phyloP scores from a whole-genome alignment of 2,888 invertebrate genomes.

The Eilema caniola region DNA sequence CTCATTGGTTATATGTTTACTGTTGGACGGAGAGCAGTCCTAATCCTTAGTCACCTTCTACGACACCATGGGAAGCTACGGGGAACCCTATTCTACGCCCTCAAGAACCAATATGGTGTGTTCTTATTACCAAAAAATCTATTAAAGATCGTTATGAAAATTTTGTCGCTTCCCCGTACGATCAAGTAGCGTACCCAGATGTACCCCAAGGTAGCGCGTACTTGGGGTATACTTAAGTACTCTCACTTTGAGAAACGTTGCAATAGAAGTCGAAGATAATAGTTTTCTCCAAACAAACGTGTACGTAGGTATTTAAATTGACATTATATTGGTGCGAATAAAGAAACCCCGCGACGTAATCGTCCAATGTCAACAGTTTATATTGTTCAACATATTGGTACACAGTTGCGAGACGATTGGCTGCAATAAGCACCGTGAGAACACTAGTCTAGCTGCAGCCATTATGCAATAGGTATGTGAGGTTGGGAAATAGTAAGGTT shows the following conservation, averaged over 20 bases:
- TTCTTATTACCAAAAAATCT: neutral
- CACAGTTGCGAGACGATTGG: conserved; percentile 8
- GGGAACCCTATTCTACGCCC: no score
- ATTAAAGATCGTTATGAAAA: neutral
- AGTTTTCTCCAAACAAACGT: conserved; percentile 13
- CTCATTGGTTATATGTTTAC: no score
- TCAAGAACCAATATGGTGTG: no score
- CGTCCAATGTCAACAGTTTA: conserved; percentile 10
- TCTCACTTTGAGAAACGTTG: neutral
- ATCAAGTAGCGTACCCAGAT: no score
- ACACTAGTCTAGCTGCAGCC: neutral
- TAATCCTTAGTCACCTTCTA: no score
- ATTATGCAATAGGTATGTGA: conserved; percentile 1
- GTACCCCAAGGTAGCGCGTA: neutral
- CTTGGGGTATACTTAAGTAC: neutral
- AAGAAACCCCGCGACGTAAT: neutral
- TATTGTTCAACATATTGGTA: conserved; percentile 13
- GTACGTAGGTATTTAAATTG: conserved; percentile 5
- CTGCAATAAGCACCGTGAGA: conserved; percentile 9
- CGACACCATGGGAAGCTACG: no score
- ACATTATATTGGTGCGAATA: conserved; percentile 4
- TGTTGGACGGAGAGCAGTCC: no score
- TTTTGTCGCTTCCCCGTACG: no score
- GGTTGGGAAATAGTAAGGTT: neutral
- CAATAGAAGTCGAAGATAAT: neutral